These are phyloP conservation scores for Athrips mouffetella DNA, from an alignment of 2,888 invertebrate genomes.

Conservation along the genomic window DNA sequence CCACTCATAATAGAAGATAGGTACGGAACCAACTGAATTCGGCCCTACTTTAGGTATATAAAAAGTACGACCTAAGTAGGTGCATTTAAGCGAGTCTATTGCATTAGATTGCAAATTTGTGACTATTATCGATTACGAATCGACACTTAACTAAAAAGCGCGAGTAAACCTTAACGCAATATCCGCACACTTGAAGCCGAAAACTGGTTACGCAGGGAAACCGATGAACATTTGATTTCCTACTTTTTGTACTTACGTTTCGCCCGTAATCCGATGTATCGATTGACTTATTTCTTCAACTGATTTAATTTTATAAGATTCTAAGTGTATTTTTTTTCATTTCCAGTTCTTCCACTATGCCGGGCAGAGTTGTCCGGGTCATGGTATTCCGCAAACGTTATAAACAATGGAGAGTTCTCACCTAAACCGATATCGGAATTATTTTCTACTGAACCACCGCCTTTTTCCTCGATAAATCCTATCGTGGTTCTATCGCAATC, in stretches of 20 bases:
- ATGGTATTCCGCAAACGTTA: slow-evolving; percentile 66
- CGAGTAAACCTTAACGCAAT: background rate
- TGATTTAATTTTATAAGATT: no score
- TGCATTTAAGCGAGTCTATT: background rate
- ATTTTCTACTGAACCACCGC: slow-evolving; percentile 51
- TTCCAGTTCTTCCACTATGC: slow-evolving; percentile 71
- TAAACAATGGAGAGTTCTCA: slow-evolving; percentile 56
- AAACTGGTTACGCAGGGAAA: background rate
- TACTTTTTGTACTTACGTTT: background rate
- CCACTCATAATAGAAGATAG: no score
- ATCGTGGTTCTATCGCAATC: slow-evolving; percentile 35
- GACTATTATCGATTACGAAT: background rate
- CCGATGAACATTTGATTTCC: background rate
- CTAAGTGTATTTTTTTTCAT: slow-evolving; percentile 9
- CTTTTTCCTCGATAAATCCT: slow-evolving; percentile 50
- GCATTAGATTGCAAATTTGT: no score
- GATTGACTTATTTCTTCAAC: no score
- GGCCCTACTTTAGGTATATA: no score
- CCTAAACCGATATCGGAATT: slow-evolving; percentile 63
- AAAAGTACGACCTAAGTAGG: no score
- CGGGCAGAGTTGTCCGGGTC: slow-evolving; percentile 51
- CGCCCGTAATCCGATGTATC: no score
- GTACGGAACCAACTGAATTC: no score
- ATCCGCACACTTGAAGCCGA: background rate
- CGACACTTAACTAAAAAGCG: background rate